Evolutionary conservation across 2,797 vertebrate species (phyloP), one percentile per base, ranked within the genome.

Genomic region (Sciurus vulgaris): DNA sequence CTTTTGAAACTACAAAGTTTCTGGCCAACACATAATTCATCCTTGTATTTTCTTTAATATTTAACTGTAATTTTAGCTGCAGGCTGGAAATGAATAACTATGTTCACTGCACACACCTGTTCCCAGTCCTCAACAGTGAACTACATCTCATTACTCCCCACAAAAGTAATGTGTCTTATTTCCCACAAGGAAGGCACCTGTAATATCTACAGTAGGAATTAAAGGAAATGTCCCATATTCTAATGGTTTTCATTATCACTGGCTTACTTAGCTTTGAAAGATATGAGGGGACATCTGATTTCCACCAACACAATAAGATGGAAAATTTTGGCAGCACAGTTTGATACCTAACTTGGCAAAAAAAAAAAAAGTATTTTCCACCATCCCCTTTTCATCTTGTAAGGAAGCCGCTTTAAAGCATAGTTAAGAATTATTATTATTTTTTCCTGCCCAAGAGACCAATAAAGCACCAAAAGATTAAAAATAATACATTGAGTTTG

Each of bases 291-390:
- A 72, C 59, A 93, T 72, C 70, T 82, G 78, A 91, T 95, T 97
- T 96, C 94, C 84, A 91, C 3, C 17, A 82, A 88, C 82, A 94
- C 44, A 94, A 26, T 17, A 81, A 77, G 81, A 92, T 78, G 33
- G 78, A 96, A 97, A 97, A 94, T 89, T 83, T 96, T 93, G 96
- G 74, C 56, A 96, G 88, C 93, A 97, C 87, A 94, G 76, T 97
- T 97, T 97, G 97, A 96, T 84, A 93, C n/a, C n/a, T 65, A 77
- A 93, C 78, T 65, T 97, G 92, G 88, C 70, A 96, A 86, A 86
- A 97, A 97, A 1, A 77, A 15, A 33, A 67, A 92, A 91, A 93
- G 93, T 95, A 81, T 89, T 81, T 69, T 77, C 38, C 67, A 77
- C 70, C 76, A 95, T 73, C 84, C 82, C 47, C 24, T 11, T 96